phyloP scores from a whole-genome alignment of 2,797 vertebrate species.

The Aselliscus stoliczkanus region DNA sequence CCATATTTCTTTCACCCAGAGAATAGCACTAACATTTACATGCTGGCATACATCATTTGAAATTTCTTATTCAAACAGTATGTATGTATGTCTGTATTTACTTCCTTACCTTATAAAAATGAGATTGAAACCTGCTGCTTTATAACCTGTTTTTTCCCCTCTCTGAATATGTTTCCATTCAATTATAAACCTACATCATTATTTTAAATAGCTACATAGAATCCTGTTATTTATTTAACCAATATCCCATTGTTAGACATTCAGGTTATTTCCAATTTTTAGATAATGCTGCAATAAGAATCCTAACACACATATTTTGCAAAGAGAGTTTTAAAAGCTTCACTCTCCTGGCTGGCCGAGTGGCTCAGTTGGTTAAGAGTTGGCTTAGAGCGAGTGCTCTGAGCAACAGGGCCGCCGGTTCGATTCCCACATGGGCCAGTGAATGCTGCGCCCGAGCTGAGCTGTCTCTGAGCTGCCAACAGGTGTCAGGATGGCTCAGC shows the following conservation, averaged over 20 bases:
- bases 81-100: not conserved
- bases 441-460: too few relatives aligned
- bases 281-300: not conserved
- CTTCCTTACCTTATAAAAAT: not conserved
- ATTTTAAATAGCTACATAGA: not conserved
- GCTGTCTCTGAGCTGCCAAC: too few relatives aligned
- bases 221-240: not conserved
- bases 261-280: conserved; percentile 1
- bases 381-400: too few relatives aligned
- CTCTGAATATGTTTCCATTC: not conserved
- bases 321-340: conserved; percentile 16
- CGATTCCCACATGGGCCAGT: too few relatives aligned
- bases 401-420: too few relatives aligned
- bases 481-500: too few relatives aligned
- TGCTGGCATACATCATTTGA: not conserved
- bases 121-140: not conserved
- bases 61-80: not conserved
- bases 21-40: not conserved
- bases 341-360: not conserved
- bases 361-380: too few relatives aligned
- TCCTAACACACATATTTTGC: not conserved
- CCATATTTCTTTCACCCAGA: not conserved
- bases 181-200: not conserved
- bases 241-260: not conserved
- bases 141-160: not conserved